Base-by-base conservation (phyloP, 1,140 invertebrate genomes). In the Heliconius hermathena region DNA sequence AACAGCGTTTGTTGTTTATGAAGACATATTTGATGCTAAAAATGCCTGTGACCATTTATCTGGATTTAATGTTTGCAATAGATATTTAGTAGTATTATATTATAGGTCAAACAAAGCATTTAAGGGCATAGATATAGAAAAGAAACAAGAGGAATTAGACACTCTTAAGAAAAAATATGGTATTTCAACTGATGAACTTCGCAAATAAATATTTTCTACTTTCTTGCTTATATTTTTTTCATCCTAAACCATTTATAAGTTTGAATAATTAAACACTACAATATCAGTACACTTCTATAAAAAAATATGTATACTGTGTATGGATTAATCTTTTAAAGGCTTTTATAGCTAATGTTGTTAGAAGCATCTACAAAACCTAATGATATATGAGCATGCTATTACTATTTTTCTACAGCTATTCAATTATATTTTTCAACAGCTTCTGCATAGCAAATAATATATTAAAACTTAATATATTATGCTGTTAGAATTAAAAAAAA, bases 1-100 rank as follows among this genome's bases (percentile, higher is more conserved):
- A 70, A 99, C 99, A 75, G 99, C 99, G 26, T 99, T 99, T 96
- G 99, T 99, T 73, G 98, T 99, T 1, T 99, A 99, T 95, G 99
- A 99, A 95, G 99, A 99, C 91, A 99, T 99, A 87, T 99, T 99
- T 96, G 99, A 99, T 96, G 99, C 99, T 0, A 99, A 99, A 95
- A 99, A 99, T 96, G 99, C 99, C 13, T 99, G 99, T 95, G 99
- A 99, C 95, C 99, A 99, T 95, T 95, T 99, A 60, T 99, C 98
- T 80, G 99, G 99, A 38, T 99, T 99, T 92, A 99, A 99, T 94
- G 99, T 99, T 22, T 99, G 99, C 93, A 99, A 99, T 93, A 95
- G 99, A 86, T 99, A 99, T 93, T 95, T 99, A 52, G 99, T 99
- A 22, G 99, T 99, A 0, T 95, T 99, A 1, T 99, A 99, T 93